phyloP scores from a whole-genome alignment of 2,888 invertebrate genomes.

The Hirudinaria manillensis region DNA sequence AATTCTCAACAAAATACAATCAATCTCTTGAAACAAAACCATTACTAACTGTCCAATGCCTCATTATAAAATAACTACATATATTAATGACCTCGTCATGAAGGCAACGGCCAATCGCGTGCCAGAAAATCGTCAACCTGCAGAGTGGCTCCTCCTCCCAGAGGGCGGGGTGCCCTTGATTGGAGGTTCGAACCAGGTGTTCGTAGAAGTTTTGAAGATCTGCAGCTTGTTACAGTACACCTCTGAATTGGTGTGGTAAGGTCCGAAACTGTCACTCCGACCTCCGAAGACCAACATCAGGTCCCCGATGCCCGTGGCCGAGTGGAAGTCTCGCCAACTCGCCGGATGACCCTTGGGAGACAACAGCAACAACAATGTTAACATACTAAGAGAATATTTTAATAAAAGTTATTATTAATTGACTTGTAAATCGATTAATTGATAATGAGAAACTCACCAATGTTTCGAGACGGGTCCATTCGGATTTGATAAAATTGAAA shows the following conservation, averaged over 20 bases:
- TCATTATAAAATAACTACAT: no score
- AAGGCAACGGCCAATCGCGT: no score
- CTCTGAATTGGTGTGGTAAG: slow-evolving; percentile 64
- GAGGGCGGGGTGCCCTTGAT: slow-evolving; percentile 64
- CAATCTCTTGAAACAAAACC: no score
- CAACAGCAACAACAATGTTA: neutral
- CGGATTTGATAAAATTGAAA: slow-evolving; percentile 45
- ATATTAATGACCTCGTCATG: no score
- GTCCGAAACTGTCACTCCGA: slow-evolving; percentile 68
- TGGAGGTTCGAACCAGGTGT: slow-evolving; percentile 64
- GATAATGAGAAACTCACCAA: slow-evolving; percentile 27
- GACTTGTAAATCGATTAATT: neutral
- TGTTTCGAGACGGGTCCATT: slow-evolving; percentile 43
- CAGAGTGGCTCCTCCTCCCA: slow-evolving; percentile 82
- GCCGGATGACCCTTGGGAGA: slow-evolving; percentile 61
- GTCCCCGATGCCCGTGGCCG: slow-evolving; percentile 68
- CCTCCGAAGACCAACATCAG: slow-evolving; percentile 87
- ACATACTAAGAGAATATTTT: no score
- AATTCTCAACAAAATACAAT: no score
- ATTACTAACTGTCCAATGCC: no score
- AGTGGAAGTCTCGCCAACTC: slow-evolving; percentile 78
- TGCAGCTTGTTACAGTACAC: slow-evolving; percentile 71
- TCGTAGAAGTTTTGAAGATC: slow-evolving; percentile 65
- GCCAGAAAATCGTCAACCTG: slow-evolving; percentile 61
- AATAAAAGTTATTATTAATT: neutral